Evolutionary conservation across 2,888 invertebrate species (phyloP).

Genomic region (Amblyjoppa fuscipennis): DNA sequence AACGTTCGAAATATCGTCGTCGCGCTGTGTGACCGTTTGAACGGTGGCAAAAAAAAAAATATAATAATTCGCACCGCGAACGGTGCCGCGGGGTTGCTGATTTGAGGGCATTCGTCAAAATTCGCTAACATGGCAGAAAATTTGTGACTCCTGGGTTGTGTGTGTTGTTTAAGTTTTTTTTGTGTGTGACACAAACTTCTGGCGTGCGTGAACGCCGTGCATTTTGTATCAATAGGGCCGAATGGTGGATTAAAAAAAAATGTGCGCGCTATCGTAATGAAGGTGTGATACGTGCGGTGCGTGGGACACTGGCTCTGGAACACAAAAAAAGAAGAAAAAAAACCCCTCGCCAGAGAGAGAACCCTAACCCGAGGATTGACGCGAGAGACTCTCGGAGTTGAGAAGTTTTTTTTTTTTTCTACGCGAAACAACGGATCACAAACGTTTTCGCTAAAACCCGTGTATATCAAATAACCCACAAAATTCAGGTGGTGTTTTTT

Average conservation of each 20-base stretch:
- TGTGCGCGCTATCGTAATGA: constrained; percentile 69
- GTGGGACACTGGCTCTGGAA: constrained; percentile 33
- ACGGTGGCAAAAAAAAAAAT: not conserved
- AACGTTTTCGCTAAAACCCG: constrained; percentile 12
- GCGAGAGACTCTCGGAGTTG: not conserved
- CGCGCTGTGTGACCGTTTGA: not conserved
- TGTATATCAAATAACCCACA: constrained; percentile 1
- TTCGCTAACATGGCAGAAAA: constrained; percentile 83
- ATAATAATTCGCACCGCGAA: not conserved
- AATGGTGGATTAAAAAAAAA: constrained; percentile 68
- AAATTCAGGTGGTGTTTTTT: constrained; percentile 52
- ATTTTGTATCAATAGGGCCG: constrained; percentile 62
- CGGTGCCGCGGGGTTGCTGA: constrained; percentile 70
- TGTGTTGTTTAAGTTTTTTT: constrained; percentile 80
- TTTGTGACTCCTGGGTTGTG: constrained; percentile 76
- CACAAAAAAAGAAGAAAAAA: constrained; percentile 16
- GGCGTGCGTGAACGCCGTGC: constrained; percentile 52
- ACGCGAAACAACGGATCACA: constrained; percentile 1
- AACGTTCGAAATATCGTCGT: constrained; percentile 42
- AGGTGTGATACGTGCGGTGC: constrained; percentile 42
- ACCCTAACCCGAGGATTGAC: constrained; percentile 51
- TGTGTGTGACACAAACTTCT: constrained; percentile 61
- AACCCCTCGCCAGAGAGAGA: constrained; percentile 33
- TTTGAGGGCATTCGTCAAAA: constrained; percentile 77
- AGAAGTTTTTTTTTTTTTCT: constrained; percentile 58